A percentile compares a stretch with the other conserved stretches of the same genome.
Evolutionary conservation across 2,888 invertebrate species (phyloP).

Genomic region (Acholoe squamosa): DNA sequence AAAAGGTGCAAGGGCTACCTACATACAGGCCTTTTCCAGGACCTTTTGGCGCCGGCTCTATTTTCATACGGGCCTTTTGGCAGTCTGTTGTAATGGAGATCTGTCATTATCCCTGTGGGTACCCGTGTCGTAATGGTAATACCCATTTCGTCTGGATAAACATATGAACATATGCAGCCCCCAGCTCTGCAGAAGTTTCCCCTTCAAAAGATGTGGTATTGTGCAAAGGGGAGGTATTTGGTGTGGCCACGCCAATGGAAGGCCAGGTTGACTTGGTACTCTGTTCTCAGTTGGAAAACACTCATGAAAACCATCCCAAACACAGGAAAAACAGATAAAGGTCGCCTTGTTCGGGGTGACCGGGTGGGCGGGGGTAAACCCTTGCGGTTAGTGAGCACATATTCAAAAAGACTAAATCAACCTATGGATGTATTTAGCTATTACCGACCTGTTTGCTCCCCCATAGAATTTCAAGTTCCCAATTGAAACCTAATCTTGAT

Average conservation of each 20-base stretch:
- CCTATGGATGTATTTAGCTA: too few species aligned
- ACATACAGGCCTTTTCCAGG: not conserved
- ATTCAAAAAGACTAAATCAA: too few species aligned
- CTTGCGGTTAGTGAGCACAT: too few species aligned
- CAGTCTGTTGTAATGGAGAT: constrained; percentile 45
- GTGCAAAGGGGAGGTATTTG: not conserved
- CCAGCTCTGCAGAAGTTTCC: not conserved
- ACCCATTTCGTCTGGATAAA: constrained; percentile 34
- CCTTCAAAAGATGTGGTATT: not conserved
- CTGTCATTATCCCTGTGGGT: constrained; percentile 40
- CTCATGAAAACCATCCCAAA: constrained; percentile 45
- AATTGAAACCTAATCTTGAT: too few species aligned
- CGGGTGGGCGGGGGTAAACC: not conserved
- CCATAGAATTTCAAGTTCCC: too few species aligned
- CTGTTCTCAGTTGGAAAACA: constrained; percentile 56
- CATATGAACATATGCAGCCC: constrained; percentile 45
- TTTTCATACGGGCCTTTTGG: constrained; percentile 13
- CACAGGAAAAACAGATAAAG: constrained; percentile 25
- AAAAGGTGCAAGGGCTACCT: not conserved
- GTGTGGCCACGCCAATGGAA: not conserved
- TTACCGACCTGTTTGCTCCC: too few species aligned
- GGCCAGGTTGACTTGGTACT: constrained; percentile 46
- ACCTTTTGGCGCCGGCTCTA: constrained; percentile 27
- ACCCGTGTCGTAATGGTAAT: constrained; percentile 15
- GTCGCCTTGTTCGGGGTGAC: not conserved